Evolutionary conservation across 2,113 vertebrate genomes (phyloP), one percentile per base, ranked within the genome.

Genomic region (Pseudorasbora parva): DNA sequence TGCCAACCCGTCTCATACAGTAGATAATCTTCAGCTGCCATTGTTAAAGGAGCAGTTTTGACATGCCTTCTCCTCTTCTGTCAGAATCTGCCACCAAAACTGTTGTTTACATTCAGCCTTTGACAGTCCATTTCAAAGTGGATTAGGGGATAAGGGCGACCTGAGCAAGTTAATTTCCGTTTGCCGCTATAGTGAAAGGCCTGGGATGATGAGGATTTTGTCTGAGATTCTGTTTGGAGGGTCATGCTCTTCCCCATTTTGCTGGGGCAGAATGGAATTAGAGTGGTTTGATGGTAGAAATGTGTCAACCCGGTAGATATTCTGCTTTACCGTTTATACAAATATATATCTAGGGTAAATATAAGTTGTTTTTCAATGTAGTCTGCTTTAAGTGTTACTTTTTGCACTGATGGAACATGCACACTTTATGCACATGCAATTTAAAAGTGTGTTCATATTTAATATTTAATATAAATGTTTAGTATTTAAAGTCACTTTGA

Each of bases 21-120:
- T 59, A 59, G 51, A 84, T 72, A 79, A 79, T 79, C 66, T 84
- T 43, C 21, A 68, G 19, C 33, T 76, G n/a, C 43, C 87, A 78
- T 62, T 86, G 56, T 75, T 37, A 41, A 37, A 15, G 10, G n/a
- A 21, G 27, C 69, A 41, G 71, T 88, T 91, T 72, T 82, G 62
- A 84, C 47, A 78, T 77, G 74, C 62, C 51, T 77, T 69, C 64
- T 81, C 81, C 69, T 79, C 23, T 81, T 81, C 47, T 81, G 62
- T 81, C 62, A 68, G 19, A 33, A 68, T 69, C 25, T 69, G 78
- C 85, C 86, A 88, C 83, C 86, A 85, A 88, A 88, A 88, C 86
- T 87, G 88, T 91, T 92, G 89, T 91, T 90, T 90, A 90, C 87
- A 87, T 85, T 87, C 85, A 77, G 69, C 74, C 76, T 78, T 75